Base-by-base conservation (phyloP, 2,888 invertebrate species). In the Melieria omissa region DNA sequence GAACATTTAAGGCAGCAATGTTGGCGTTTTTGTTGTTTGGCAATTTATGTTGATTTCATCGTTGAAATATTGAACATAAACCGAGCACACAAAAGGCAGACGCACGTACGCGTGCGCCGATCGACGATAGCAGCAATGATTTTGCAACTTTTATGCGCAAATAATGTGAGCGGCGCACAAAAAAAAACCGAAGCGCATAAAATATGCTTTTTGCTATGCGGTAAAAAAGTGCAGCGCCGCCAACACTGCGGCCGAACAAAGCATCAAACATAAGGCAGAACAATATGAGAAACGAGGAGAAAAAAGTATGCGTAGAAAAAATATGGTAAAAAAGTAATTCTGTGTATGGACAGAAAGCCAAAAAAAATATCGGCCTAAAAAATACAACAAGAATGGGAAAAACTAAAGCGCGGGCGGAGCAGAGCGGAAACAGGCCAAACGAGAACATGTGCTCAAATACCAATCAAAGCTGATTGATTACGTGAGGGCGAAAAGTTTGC, bases 381-480 rank as follows among this genome's bases (percentile, higher is more conserved):
- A 29, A 29, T 29, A 29, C 29, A 29, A 29, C 29, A 29, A 29
- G 29, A 29, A 29, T 29, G 29, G 29, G 29, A 29, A 29, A 29
- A 29, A 29, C 29, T 29, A 29, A 29, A 29, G 29, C 29, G 29
- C 29, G 29, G 2, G 29, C 29, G 29, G 29, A 29, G 29, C 29
- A 29, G 29, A 29, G 29, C 29, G 29, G 29, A 29, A 1, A 0
- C 29, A 29, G 29, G 29, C 29, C 29, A 29, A 29, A 29, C 29
- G 42, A 64, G 57, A 72, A 72, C 55, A 72, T 68, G 72, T 72
- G 65, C 68, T 60, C 52, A 65, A 72, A 72, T 68, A 72, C 68
- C 68, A 72, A 68, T 72, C 72, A 72, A 72, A 64, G 68, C 68
- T 68, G 72, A 72, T 72, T 72, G 72, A 72, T 68, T 72, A 72